Evolutionary conservation across 2,888 invertebrate genomes (phyloP).

Genomic region (Esperia sulphurella): DNA sequence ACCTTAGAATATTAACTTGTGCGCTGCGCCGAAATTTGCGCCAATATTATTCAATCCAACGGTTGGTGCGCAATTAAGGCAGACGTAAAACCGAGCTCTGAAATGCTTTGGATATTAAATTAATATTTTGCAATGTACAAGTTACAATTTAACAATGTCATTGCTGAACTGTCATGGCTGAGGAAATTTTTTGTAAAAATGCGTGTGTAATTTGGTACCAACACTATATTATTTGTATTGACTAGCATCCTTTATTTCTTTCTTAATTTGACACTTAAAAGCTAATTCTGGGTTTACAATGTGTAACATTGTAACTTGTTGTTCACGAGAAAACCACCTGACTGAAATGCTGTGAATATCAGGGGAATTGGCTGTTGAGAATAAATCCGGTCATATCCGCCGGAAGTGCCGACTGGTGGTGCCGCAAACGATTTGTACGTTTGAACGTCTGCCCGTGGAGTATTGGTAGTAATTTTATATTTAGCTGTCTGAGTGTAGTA

Average conservation of each 20-base stretch:
- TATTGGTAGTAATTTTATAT: too few relatives aligned
- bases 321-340: not conserved
- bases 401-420: constrained; percentile 4
- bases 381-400: constrained; percentile 15
- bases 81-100: constrained; percentile 4
- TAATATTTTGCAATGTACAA: not conserved
- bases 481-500: too few relatives aligned
- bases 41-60: constrained; percentile 11
- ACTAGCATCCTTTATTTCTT: too few relatives aligned
- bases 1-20: constrained; percentile 5
- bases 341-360: not conserved
- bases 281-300: too few relatives aligned
- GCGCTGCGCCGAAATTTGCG: constrained; percentile 6
- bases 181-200: too few relatives aligned
- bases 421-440: not conserved
- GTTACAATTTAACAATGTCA: not conserved
- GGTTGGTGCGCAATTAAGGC: constrained; percentile 10
- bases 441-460: too few relatives aligned
- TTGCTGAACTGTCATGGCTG: too few relatives aligned
- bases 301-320: too few relatives aligned
- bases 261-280: too few relatives aligned
- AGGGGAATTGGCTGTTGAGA: constrained; percentile 13
- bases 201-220: too few relatives aligned
- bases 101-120: not conserved
- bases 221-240: too few relatives aligned